Evolutionary conservation across 1,140 invertebrate species (phyloP), one percentile per base, ranked within the genome.

Genomic region (Physella acuta): DNA sequence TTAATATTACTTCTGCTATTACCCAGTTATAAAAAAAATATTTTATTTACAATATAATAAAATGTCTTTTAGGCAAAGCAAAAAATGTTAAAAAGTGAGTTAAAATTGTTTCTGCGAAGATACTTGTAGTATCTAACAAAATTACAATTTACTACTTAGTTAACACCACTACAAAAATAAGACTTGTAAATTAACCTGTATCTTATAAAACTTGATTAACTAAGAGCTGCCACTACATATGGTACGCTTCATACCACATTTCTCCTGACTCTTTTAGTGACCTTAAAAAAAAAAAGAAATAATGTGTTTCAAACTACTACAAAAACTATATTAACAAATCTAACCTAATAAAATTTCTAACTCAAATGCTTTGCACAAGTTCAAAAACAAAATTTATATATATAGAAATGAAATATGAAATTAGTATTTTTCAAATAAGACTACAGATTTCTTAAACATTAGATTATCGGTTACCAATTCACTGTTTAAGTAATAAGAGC

Each of bases 221-320:
- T n/a, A n/a, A n/a, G n/a, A n/a, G n/a, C n/a, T n/a, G 14, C 5
- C 31, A 4, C n/a, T 44, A 70, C 68, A 70, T 70, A 53, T 72
- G 65, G 36, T 83, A 83, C 4, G 83, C 73, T 34, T 78, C 77
- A 59, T 80, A 73, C 83, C 83, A 84, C 33, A 84, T 66, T 63
- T 82, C 75, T 53, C 83, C 83, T 3, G 82, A 84, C 31, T 78
- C 72, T 72, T 81, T 78, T 58, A 84, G 71, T 24, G 79, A 78
- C 34, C 82, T 84, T 70, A n/a, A 78, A 73, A 66, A 65, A 34
- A 68, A 67, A 68, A 69, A 64, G 52, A 64, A 58, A 26, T 14
- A 26, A 44, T 44, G 20, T 20, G 8, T 11, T 61, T 59, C 14
- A 33, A 20, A 60, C 31, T 30, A 4, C 5, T 17, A 17, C 49